Percentiles rank a stretch among this genome's conserved stretches.
phyloP scores from a whole-genome alignment of 1,140 invertebrate species.

The Atta colombica region DNA sequence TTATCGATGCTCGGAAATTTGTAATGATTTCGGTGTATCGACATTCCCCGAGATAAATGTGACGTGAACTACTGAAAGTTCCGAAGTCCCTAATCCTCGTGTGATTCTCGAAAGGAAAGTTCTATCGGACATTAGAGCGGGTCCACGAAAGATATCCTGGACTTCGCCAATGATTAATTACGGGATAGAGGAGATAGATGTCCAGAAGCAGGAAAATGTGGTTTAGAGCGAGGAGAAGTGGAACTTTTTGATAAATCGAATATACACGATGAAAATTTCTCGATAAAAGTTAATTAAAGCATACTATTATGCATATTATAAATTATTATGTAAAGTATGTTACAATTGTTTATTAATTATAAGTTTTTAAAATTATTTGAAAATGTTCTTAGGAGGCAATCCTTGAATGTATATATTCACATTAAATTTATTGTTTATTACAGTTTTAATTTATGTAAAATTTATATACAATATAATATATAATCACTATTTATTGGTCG shows the following conservation, averaged over 20 bases:
- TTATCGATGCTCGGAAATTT: conserved; percentile 26
- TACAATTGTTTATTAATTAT: no score
- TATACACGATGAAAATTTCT: conserved; percentile 37
- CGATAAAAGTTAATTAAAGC: neutral
- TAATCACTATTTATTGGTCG: neutral
- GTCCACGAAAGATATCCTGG: conserved; percentile 25
- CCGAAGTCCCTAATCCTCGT: conserved; percentile 51
- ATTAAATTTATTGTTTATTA: neutral
- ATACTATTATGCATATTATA: neutral
- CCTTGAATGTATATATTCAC: neutral
- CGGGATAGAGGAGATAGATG: conserved; percentile 23
- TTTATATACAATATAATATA: neutral
- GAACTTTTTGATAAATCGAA: conserved; percentile 64
- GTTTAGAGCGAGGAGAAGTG: conserved; percentile 21
- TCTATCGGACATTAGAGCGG: conserved; percentile 19
- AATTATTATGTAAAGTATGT: conserved; percentile 7
- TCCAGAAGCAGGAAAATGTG: neutral
- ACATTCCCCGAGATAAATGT: conserved; percentile 50
- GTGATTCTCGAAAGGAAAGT: conserved; percentile 37
- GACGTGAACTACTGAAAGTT: conserved; percentile 33
- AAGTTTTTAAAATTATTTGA: neutral
- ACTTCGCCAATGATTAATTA: conserved; percentile 65
- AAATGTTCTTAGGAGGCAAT: neutral
- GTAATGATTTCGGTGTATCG: conserved; percentile 36
- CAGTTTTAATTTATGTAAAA: neutral